Conservation (phyloP, 2,113 vertebrate species). For the Aix galericulata region DNA sequence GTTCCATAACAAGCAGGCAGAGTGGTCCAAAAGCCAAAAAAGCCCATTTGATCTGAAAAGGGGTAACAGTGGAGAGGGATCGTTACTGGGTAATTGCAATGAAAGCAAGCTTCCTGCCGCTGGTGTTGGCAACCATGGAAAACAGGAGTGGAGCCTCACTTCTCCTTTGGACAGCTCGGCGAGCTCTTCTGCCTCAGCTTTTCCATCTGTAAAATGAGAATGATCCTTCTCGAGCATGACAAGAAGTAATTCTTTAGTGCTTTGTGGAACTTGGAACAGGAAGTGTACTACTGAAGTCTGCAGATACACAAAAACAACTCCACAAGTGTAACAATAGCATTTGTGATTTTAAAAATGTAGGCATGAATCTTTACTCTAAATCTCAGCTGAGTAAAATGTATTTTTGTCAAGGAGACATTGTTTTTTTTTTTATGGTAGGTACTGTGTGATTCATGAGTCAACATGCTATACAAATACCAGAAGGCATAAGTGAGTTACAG, state of each 20-base stretch:
- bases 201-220: not conserved
- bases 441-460: constrained; percentile 66
- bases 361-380: constrained; percentile 43
- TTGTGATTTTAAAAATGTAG: constrained; percentile 42
- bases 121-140: not conserved
- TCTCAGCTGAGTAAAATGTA: constrained; percentile 42
- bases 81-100: not conserved
- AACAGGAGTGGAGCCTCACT: not conserved
- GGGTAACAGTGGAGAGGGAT: not conserved
- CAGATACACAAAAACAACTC: constrained; percentile 14
- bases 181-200: not conserved
- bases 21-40: not conserved
- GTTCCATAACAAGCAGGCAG: not conserved
- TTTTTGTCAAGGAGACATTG: constrained; percentile 35
- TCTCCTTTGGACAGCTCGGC: not conserved
- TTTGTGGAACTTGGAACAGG: not conserved
- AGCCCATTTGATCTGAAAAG: not conserved
- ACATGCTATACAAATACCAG: constrained; percentile 66
- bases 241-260: not conserved
- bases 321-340: not conserved
- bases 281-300: not conserved
- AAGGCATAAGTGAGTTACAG: constrained; percentile 67
- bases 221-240: not conserved
- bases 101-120: not conserved
- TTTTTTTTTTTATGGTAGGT: constrained; percentile 54